Conservation (phyloP, 35 echinoderm and acorn worm species). For the Apostichopus parvimensis region DNA sequence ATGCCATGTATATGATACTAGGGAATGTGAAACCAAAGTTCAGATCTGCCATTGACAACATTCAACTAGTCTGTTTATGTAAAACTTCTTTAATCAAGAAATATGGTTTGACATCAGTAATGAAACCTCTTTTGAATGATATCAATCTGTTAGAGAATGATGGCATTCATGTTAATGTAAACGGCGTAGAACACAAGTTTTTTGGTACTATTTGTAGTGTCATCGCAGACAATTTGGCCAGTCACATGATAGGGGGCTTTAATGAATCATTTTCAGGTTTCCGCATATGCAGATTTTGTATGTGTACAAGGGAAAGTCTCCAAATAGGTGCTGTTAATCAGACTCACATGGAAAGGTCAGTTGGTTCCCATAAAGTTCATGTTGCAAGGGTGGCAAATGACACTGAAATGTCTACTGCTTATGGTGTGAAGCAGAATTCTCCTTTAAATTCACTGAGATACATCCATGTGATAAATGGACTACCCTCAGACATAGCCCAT, state of each 20-base stretch:
- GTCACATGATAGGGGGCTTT: slow-evolving; percentile 36
- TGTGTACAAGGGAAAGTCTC: no score
- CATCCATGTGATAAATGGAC: slow-evolving; percentile 18
- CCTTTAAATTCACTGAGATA: slow-evolving; percentile 6
- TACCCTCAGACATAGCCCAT: slow-evolving; percentile 41
- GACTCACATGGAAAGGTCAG: no score
- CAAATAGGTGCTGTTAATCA: not conserved
- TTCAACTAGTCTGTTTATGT: slow-evolving; percentile 27
- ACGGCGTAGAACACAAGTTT: slow-evolving; percentile 9
- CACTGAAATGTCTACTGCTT: not conserved
- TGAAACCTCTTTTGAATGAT: slow-evolving; percentile 22
- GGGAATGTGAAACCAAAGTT: slow-evolving; percentile 21
- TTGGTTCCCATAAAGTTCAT: slow-evolving; percentile 11
- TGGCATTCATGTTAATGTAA: not conserved
- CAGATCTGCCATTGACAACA: slow-evolving; percentile 2
- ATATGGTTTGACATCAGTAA: slow-evolving; percentile 1
- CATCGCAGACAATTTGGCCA: slow-evolving; percentile 20
- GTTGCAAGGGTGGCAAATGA: not conserved
- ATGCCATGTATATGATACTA: not conserved
- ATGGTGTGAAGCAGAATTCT: slow-evolving; percentile 7
- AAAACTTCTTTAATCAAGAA: slow-evolving; percentile 15
- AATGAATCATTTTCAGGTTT: not conserved
- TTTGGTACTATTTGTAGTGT: slow-evolving; percentile 20
- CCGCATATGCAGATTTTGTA: no score
- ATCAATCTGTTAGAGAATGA: not conserved